These are phyloP conservation scores for Diabrotica balteata DNA, from an alignment of 2,888 invertebrate genomes.

Conservation along the genomic window DNA sequence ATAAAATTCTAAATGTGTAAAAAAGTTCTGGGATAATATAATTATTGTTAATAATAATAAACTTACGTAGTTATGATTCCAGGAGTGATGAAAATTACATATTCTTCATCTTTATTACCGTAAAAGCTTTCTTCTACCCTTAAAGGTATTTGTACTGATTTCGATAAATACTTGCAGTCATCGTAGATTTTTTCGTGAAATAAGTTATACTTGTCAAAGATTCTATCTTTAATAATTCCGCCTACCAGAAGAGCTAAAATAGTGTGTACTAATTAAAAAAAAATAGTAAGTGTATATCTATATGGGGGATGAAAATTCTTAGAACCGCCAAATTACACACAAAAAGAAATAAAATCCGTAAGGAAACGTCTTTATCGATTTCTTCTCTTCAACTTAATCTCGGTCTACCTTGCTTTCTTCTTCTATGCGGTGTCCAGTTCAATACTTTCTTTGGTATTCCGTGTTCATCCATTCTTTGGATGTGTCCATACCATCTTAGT, in stretches of 20 bases:
- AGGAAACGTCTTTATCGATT: too few relatives aligned
- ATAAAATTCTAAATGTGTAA: too few relatives aligned
- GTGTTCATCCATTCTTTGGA: too few relatives aligned
- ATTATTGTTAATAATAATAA: constrained; percentile 58
- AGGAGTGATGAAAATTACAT: constrained; percentile 83
- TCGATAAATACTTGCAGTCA: constrained; percentile 69
- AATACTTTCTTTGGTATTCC: too few relatives aligned
- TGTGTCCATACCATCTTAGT: too few relatives aligned
- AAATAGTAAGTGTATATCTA: background rate
- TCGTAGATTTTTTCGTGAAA: constrained; percentile 70
- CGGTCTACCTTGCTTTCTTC: too few relatives aligned
- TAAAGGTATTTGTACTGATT: constrained; percentile 68
- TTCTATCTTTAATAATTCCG: constrained; percentile 65
- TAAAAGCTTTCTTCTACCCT: constrained; percentile 70
- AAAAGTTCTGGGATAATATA: too few relatives aligned
- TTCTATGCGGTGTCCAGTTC: too few relatives aligned
- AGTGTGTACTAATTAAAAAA: background rate
- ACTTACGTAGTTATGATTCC: constrained; percentile 82
- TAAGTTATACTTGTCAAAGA: constrained; percentile 65
- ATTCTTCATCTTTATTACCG: constrained; percentile 71
- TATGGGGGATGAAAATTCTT: too few relatives aligned
- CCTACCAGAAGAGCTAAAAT: constrained; percentile 22
- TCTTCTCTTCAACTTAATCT: too few relatives aligned
- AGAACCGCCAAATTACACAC: too few relatives aligned
- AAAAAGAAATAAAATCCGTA: too few relatives aligned